A percentile compares a stretch with the other conserved stretches of the same genome.
Conservation (phyloP, 2,113 vertebrate species). For the Illadopsis cleaveri region DNA sequence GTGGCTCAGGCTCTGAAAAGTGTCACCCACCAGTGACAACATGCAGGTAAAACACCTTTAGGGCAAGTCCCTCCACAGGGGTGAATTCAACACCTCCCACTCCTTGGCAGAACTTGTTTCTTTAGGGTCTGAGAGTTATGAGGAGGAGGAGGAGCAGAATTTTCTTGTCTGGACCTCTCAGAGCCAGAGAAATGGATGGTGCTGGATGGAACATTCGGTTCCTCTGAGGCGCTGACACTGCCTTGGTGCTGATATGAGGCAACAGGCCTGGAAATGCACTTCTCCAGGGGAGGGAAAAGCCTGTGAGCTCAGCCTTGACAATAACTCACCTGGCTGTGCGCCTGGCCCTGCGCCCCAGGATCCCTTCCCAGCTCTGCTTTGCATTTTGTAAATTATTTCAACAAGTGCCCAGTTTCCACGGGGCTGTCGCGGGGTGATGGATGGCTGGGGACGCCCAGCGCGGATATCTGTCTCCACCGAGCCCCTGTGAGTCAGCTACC, state of each 20-base stretch:
- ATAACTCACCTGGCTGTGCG: neutral
- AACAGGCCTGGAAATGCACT: neutral
- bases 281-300: neutral
- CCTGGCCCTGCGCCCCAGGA: neutral
- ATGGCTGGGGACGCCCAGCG: neutral
- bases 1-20: neutral
- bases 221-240: neutral
- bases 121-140: neutral
- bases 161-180: neutral
- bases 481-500: slow-evolving; percentile 16
- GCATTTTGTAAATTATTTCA: slow-evolving; percentile 15
- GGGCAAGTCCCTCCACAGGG: neutral
- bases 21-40: neutral
- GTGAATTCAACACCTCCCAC: neutral
- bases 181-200: neutral
- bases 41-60: neutral
- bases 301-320: neutral
- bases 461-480: slow-evolving; percentile 48
- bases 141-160: neutral
- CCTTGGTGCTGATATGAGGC: neutral
- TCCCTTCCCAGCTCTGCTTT: slow-evolving; percentile 18
- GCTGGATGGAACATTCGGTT: neutral
- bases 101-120: neutral
- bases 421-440: neutral
- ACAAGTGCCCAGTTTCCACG: neutral